Evolutionary conservation across 2,797 vertebrate genomes (phyloP), one percentile per base, ranked within the genome.

Genomic region (Halcyon leucocephala): DNA sequence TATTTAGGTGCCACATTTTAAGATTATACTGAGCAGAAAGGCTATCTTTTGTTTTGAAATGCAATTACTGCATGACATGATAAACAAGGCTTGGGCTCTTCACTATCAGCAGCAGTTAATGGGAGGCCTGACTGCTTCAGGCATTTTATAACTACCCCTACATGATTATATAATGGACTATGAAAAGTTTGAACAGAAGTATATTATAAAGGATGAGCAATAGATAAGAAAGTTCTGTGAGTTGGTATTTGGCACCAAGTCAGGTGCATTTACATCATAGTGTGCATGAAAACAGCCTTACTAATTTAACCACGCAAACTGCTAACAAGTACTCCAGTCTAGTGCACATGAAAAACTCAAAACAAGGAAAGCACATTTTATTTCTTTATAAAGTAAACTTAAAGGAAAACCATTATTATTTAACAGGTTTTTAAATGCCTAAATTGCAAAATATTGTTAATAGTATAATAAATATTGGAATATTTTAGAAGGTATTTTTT

Each of bases 71-170:
- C 26, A 64, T 25, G 82, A 41, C 0, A 5, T 74, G 85, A 78
- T 60, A 90, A 92, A 80, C n/a, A 82, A 85, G 72, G 31, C 48
- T 13, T 41, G 3, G 48, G 57, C 39, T 89, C 16, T 94, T 94
- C 69, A 73, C 62, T 92, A 89, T 72, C 81, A 73, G 66, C 60
- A 80, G 25, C 48, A 82, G 70, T 42, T 92, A 92, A 96, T 91
- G 74, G 67, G 35, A 96, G 67, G 70, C 74, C 67, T 94, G 86
- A 60, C 24, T 85, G 90, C 93, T 86, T 73, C 71, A 82, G 71
- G 93, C 49, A 15, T 66, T 82, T 89, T 76, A 65, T 86, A 82
- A 89, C 35, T 61, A 60, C 44, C 21, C 62, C 54, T 62, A 72
- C 83, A 58, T 90, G 5, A 82, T 69, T 79, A 65, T n/a, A 90